Evolutionary conservation across 2,797 vertebrate genomes (phyloP), one percentile per base, ranked within the genome.

Genomic region (Lepidocolaptes lacrymiger): DNA sequence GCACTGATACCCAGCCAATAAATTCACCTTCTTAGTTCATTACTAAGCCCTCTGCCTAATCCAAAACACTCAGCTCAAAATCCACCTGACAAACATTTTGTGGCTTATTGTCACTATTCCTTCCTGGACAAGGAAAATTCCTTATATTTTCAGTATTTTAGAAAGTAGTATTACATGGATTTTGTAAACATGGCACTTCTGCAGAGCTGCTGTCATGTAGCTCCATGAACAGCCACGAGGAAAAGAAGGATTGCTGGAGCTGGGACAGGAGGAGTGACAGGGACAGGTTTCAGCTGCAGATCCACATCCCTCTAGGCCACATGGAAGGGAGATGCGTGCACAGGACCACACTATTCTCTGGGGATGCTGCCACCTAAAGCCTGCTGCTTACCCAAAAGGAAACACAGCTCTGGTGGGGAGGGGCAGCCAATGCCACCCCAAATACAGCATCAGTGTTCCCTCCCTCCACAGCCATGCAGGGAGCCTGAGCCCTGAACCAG

Each of bases 41-140:
- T 14, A 3, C 14, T 21, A 34, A 77, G 27, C 66, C 41, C 56
- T 69, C 4, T 34, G 14, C 48, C 63, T 37, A 39, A 58, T 16
- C 30, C 32, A 6, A 56, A 55, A 2, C 32, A 4, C 12, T 11
- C 49, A 18, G 43, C 32, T 56, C 3, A 23, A 44, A 49, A 39
- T 15, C 9, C 32, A 5, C 7, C 58, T 18, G 14, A 54, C 52
- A 9, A n/a, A 11, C 4, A 1, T n/a, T 64, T 34, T 15, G 24
- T 7, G 1, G 56, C 26, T 2, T 1, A 1, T n/a, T 3, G 4
- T 7, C 23, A 8, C 5, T 2, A 52, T 17, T 62, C 39, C 11
- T 20, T 32, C 27, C n/a, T 7, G 34, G n/a, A 7, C 27, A 22
- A 2, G 0, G 10, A 26, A 21, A 15, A 32, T 41, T 64, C 66